Evolutionary conservation across 2,888 invertebrate genomes (phyloP).

Genomic region (Archips xylosteana): DNA sequence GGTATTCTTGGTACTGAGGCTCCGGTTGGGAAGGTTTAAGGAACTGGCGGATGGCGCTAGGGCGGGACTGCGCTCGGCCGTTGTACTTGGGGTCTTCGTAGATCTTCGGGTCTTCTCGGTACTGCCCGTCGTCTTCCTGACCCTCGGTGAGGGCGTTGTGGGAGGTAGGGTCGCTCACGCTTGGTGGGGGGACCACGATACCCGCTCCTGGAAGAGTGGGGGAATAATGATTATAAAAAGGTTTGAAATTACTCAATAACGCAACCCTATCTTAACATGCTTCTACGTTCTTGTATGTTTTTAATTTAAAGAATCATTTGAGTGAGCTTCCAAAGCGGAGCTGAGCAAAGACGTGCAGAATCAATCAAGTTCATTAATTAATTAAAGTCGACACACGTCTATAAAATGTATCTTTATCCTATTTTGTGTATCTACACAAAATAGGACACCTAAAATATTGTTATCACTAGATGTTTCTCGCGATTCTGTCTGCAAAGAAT

Average conservation of each 20-base stretch:
- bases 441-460: too few species aligned
- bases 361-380: too few species aligned
- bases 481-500: too few species aligned
- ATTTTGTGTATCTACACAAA: too few species aligned
- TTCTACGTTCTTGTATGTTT: neutral
- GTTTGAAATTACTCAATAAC: too few species aligned
- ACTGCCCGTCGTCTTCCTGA: slow-evolving; percentile 94
- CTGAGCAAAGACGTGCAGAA: too few species aligned
- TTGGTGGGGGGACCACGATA: slow-evolving; percentile 94
- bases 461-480: too few species aligned
- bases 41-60: slow-evolving; percentile 63
- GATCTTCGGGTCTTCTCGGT: slow-evolving; percentile 92
- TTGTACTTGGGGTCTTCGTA: slow-evolving; percentile 90
- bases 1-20: slow-evolving; percentile 50
- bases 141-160: slow-evolving; percentile 83
- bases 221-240: neutral
- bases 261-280: too few species aligned
- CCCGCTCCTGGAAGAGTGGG: slow-evolving; percentile 77
- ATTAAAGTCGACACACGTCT: too few species aligned
- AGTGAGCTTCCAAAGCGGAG: too few species aligned
- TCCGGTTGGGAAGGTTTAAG: slow-evolving; percentile 55
- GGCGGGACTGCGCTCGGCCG: slow-evolving; percentile 61
- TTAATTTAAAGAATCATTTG: too few species aligned
- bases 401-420: too few species aligned
- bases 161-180: slow-evolving; percentile 83